A percentile compares a stretch with the other conserved stretches of the same genome.
These are phyloP conservation scores for Paradoxurus hermaphroditus DNA, from an alignment of 2,113 vertebrate genomes.

Conservation along the genomic window DNA sequence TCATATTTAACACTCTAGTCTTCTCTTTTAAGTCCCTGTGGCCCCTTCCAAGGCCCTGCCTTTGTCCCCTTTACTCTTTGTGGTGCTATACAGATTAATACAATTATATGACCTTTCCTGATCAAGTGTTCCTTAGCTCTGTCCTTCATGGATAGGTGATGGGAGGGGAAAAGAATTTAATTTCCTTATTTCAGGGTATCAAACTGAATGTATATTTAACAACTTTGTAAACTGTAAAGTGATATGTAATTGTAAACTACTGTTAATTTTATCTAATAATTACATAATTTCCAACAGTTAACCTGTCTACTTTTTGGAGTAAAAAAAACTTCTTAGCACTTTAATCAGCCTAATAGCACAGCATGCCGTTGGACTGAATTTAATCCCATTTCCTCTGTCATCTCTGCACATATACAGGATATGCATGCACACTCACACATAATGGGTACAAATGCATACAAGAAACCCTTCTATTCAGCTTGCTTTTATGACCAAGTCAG, in stretches of 20 bases:
- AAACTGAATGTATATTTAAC: slow-evolving; percentile 63
- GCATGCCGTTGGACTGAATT: background rate
- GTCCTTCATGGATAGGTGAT: slow-evolving; percentile 18
- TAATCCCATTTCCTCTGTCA: slow-evolving; percentile 22
- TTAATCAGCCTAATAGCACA: background rate
- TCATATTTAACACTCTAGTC: slow-evolving; percentile 5
- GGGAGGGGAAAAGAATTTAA: slow-evolving; percentile 20
- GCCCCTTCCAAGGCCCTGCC: background rate
- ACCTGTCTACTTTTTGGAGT: slow-evolving; percentile 71
- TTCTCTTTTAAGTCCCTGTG: background rate
- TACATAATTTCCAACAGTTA: slow-evolving; percentile 71
- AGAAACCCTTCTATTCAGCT: background rate
- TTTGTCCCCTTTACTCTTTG: slow-evolving; percentile 21
- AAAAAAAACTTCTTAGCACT: slow-evolving; percentile 38
- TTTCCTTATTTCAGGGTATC: slow-evolving; percentile 54
- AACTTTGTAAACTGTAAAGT: slow-evolving; percentile 67
- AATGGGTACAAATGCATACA: background rate
- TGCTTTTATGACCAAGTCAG: slow-evolving; percentile 6
- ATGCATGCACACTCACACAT: background rate
- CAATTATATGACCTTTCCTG: slow-evolving; percentile 24
- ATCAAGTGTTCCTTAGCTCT: slow-evolving; percentile 30
- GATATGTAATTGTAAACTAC: slow-evolving; percentile 66
- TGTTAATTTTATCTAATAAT: slow-evolving; percentile 70
- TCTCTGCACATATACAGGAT: background rate
- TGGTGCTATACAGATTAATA: background rate